These are phyloP conservation scores for Anadara kagoshimensis DNA, from an alignment of 1,140 invertebrate genomes.

Conservation along the genomic window DNA sequence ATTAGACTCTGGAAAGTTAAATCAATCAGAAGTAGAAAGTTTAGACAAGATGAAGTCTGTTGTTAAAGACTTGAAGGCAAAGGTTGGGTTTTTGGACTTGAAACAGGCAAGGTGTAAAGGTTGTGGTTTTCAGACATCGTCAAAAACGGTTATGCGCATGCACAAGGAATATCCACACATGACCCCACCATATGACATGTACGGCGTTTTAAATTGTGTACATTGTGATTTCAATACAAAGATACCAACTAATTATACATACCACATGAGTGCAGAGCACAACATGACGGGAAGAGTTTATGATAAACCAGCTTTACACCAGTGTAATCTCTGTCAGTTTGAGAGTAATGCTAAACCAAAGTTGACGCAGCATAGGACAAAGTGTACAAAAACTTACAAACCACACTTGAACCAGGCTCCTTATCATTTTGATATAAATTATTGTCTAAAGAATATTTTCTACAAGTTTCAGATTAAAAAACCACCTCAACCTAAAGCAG, in stretches of 20 bases:
- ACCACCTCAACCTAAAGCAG: too few species aligned
- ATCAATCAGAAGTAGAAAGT: conserved; percentile 85
- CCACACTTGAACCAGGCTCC: conserved; percentile 89
- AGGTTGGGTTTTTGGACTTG: conserved; percentile 87
- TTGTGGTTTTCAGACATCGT: conserved; percentile 95
- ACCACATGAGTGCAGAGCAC: conserved; percentile 93
- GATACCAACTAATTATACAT: conserved; percentile 87
- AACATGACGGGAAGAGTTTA: conserved; percentile 87
- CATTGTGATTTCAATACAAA: conserved; percentile 90
- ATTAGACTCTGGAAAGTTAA: conserved; percentile 77
- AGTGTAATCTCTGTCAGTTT: conserved; percentile 95
- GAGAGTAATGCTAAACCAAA: conserved; percentile 97
- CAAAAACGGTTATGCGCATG: conserved; percentile 87
- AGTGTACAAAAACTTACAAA: conserved; percentile 93
- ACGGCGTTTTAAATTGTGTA: conserved; percentile 82
- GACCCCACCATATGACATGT: conserved; percentile 72
- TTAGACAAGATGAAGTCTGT: conserved; percentile 91
- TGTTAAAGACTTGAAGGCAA: conserved; percentile 64
- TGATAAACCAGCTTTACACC: conserved; percentile 89
- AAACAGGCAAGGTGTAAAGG: conserved; percentile 89
- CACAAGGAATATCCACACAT: conserved; percentile 95
- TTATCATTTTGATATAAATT: conserved; percentile 63
- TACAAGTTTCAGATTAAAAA: conserved; percentile 52
- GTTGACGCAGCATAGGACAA: conserved; percentile 88
- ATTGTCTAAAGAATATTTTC: conserved; percentile 61